phyloP scores from a whole-genome alignment of 2,113 vertebrate species.

The Ctenomys sociabilis region DNA sequence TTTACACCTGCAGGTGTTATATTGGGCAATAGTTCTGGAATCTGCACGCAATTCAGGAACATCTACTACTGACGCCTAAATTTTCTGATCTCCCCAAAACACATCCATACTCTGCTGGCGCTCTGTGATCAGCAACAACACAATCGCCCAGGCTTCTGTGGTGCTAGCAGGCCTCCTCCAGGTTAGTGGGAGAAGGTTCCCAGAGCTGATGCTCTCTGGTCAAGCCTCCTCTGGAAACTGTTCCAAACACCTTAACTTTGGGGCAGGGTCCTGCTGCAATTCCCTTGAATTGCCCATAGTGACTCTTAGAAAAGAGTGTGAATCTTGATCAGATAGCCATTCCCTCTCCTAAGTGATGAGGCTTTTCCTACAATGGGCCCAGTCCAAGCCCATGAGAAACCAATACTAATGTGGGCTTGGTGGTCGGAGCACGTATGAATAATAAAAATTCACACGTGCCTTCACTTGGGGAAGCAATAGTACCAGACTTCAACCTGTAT shows the following conservation, averaged over 20 bases:
- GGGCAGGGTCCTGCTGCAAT: neutral
- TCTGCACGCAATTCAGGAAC: neutral
- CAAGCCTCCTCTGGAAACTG: neutral
- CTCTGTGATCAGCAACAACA: neutral
- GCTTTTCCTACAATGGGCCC: neutral
- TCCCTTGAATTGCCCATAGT: neutral
- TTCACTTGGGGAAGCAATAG: neutral
- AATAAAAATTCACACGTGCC: neutral
- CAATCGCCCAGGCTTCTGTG: neutral
- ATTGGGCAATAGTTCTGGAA: neutral
- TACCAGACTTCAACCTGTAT: neutral
- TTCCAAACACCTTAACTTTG: neutral
- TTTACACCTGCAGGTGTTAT: neutral
- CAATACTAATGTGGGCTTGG: neutral
- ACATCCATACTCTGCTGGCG: neutral
- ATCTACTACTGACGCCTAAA: neutral
- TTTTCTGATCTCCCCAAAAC: neutral
- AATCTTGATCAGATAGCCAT: neutral
- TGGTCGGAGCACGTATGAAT: neutral
- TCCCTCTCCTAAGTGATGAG: neutral
- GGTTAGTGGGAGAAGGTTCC: neutral
- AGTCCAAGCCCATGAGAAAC: neutral
- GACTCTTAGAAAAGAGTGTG: neutral
- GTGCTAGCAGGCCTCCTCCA: neutral
- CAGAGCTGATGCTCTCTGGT: neutral